Evolutionary conservation across 1,140 invertebrate genomes (phyloP), one percentile per base, ranked within the genome.

Genomic region (Papilio dardanus): DNA sequence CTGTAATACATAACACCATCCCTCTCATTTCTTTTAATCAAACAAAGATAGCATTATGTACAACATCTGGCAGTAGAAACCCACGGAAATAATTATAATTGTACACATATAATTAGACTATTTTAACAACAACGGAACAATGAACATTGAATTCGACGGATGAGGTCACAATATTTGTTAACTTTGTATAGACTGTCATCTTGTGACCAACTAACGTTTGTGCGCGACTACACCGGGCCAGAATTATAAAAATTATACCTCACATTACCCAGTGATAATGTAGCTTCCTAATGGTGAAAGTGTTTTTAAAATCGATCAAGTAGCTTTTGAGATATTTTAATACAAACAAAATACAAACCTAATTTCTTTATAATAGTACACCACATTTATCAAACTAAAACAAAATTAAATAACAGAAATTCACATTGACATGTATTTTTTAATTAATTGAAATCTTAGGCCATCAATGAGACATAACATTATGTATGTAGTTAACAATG

Each of bases 71-170:
- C 1, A 16, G 42, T n/a, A n/a, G 42, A 46, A 46, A 19, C 16
- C 5, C 16, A 46, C 5, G 16, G 42, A 4, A n/a, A n/a, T 16
- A 46, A 3, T n/a, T 2, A 42, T 16, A 2, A 21, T n/a, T n/a
- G n/a, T 19, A 54, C 8, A 54, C 21, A 54, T 8, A 54, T 12
- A 28, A 8, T 10, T 12, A 46, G 3, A 46, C 7, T 24, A 54
- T 24, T 54, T 24, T 24, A 54, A 54, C 21, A 54, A 54, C 50
- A 54, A 54, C 24, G 50, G 24, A 54, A 54, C 50, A 54, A 54
- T 54, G 50, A 28, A 54, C 50, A 54, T 54, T 54, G 21, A 54
- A 54, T 24, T 54, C 8, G 50, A n/a, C 6, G 42, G n/a, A 46
- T 46, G 50, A 21, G 50, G 19, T 54, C 21, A 24, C 21, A 10